These are phyloP conservation scores for Discoglossus pictus DNA, from an alignment of 2,797 vertebrate species.

Conservation along the genomic window DNA sequence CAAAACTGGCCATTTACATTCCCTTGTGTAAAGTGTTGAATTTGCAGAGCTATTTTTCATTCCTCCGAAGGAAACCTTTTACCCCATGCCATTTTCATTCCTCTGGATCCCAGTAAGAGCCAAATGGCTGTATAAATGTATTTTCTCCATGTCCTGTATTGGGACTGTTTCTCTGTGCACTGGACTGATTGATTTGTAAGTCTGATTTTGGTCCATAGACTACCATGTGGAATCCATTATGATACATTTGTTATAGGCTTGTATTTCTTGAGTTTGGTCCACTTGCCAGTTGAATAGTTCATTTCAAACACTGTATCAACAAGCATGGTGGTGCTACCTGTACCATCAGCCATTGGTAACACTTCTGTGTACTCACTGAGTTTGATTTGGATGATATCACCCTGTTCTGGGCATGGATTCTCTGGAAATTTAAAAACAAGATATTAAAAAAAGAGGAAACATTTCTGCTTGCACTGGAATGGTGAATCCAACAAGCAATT, in stretches of 20 bases:
- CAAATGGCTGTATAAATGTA: background rate
- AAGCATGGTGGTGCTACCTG: constrained; percentile 97
- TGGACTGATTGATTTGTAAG: constrained; percentile 54
- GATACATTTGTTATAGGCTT: constrained; percentile 96
- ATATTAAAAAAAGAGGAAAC: background rate
- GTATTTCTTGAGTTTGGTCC: constrained; percentile 99
- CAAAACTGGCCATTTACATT: constrained; percentile 34
- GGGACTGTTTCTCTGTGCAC: constrained; percentile 37
- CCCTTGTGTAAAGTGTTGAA: background rate
- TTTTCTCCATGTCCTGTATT: constrained; percentile 41
- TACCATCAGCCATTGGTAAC: constrained; percentile 92
- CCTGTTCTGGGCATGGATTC: constrained; percentile 98
- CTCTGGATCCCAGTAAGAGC: constrained; percentile 1
- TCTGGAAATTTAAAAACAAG: constrained; percentile 70
- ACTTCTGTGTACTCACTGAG: constrained; percentile 96
- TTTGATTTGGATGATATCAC: constrained; percentile 98
- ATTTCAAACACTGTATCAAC: constrained; percentile 99
- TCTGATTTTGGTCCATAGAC: constrained; percentile 60
- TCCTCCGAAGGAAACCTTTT: too few species aligned
- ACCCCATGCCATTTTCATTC: background rate
- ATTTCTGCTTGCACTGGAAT: too few species aligned
- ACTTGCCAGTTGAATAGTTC: constrained; percentile 99
- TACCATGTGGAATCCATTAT: constrained; percentile 66
- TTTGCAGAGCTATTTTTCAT: background rate
- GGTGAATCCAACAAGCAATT: too few species aligned